These are phyloP conservation scores for Leucania comma DNA, from an alignment of 2,888 invertebrate genomes.

Conservation along the genomic window DNA sequence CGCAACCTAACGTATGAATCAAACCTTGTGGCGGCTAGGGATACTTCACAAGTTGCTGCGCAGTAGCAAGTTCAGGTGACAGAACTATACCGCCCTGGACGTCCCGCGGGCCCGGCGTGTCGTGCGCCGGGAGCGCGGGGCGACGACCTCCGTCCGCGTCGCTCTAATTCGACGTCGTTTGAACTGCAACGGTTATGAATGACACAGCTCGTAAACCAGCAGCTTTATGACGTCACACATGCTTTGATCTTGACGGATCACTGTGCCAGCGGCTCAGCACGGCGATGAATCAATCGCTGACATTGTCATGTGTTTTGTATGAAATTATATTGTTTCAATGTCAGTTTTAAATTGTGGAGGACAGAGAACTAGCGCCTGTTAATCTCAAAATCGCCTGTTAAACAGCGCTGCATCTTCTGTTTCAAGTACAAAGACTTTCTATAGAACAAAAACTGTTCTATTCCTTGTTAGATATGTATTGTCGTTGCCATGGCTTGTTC, in stretches of 20 bases:
- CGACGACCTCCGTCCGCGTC: slow-evolving; percentile 33
- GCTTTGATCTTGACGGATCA: slow-evolving; percentile 59
- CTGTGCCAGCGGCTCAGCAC: slow-evolving; percentile 15
- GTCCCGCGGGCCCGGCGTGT: background rate
- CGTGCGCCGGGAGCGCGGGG: background rate
- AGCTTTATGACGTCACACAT: slow-evolving; percentile 52
- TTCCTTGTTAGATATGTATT: background rate
- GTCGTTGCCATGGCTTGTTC: background rate
- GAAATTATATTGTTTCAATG: slow-evolving; percentile 1
- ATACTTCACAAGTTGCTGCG: too few species aligned
- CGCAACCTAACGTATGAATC: background rate
- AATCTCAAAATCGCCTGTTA: background rate
- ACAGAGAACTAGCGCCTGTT: background rate
- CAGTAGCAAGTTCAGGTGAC: too few species aligned
- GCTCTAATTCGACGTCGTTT: slow-evolving; percentile 46
- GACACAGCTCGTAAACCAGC: slow-evolving; percentile 54
- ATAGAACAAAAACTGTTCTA: background rate
- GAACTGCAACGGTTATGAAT: slow-evolving; percentile 52
- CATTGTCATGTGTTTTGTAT: slow-evolving; percentile 1
- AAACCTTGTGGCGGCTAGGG: too few species aligned
- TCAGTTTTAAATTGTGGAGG: background rate
- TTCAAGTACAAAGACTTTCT: background rate
- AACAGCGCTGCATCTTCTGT: background rate
- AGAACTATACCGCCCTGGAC: too few species aligned
- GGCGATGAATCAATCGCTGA: slow-evolving; percentile 34